phyloP scores from a whole-genome alignment of 2,888 invertebrate genomes.

The Sphaerophoria taeniata region DNA sequence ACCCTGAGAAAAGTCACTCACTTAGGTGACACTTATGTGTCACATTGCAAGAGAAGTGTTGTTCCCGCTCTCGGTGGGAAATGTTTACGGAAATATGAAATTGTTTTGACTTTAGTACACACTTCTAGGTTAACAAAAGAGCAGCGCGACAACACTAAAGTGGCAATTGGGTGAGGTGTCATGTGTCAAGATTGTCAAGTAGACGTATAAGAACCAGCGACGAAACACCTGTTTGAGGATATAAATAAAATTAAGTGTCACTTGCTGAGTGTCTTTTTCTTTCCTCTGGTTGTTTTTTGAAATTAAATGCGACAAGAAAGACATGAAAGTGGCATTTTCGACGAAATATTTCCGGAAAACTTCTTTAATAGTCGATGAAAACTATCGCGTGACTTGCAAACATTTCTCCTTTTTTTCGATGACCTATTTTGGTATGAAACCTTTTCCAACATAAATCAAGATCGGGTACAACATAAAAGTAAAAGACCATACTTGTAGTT shows the following conservation, averaged over 20 bases:
- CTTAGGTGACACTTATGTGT: constrained; percentile 51
- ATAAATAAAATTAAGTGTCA: constrained; percentile 33
- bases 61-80: background rate
- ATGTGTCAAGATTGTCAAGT: constrained; percentile 12
- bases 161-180: background rate
- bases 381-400: too few relatives aligned
- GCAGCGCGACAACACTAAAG: background rate
- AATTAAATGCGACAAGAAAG: too few relatives aligned
- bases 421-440: too few relatives aligned
- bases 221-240: background rate
- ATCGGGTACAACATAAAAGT: too few relatives aligned
- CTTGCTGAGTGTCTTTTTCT: background rate
- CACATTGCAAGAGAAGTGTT: constrained; percentile 32
- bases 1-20: constrained; percentile 31
- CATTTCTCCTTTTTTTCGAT: too few relatives aligned
- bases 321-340: too few relatives aligned
- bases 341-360: too few relatives aligned
- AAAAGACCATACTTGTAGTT: too few relatives aligned
- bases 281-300: background rate
- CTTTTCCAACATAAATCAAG: too few relatives aligned
- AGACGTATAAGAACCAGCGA: background rate
- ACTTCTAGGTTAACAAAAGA: constrained; percentile 7
- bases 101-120: constrained; percentile 14
- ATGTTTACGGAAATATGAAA: constrained; percentile 28
- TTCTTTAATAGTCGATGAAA: too few relatives aligned